Conservation (phyloP, 2,888 invertebrate species). For the Tetheella fluctuosa region DNA sequence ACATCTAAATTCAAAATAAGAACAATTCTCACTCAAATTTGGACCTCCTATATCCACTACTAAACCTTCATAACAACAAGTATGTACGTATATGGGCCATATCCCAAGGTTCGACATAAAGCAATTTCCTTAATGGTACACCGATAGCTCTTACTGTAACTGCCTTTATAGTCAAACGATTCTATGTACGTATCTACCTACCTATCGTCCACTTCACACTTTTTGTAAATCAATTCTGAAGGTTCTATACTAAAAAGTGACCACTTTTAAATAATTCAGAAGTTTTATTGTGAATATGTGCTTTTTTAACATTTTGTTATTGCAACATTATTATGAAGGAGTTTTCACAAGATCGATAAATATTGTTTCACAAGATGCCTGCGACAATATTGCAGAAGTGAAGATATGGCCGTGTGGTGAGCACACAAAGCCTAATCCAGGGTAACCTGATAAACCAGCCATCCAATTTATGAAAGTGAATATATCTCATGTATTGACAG, state of each 20-base stretch:
- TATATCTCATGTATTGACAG: no score
- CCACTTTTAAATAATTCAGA: neutral
- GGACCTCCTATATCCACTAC: no score
- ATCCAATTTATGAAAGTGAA: no score
- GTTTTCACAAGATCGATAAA: no score
- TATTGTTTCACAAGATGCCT: no score
- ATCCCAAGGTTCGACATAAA: constrained; percentile 59
- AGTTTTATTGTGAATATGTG: no score
- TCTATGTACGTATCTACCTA: constrained; percentile 18
- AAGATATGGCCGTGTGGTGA: no score
- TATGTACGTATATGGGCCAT: constrained; percentile 27
- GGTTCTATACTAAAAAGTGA: neutral
- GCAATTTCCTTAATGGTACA: constrained; percentile 78
- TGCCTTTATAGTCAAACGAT: constrained; percentile 40
- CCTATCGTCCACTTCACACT: neutral
- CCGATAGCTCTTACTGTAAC: constrained; percentile 57
- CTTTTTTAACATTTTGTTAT: no score
- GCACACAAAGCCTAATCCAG: no score
- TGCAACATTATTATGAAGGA: no score
- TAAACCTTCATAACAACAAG: neutral
- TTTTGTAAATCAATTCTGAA: neutral
- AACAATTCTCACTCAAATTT: neutral
- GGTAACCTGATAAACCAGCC: no score
- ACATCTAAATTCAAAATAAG: neutral
- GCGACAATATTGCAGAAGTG: no score